These are phyloP conservation scores for Hippopotamyrus pictus DNA, from an alignment of 2,797 vertebrate genomes.

Conservation along the genomic window DNA sequence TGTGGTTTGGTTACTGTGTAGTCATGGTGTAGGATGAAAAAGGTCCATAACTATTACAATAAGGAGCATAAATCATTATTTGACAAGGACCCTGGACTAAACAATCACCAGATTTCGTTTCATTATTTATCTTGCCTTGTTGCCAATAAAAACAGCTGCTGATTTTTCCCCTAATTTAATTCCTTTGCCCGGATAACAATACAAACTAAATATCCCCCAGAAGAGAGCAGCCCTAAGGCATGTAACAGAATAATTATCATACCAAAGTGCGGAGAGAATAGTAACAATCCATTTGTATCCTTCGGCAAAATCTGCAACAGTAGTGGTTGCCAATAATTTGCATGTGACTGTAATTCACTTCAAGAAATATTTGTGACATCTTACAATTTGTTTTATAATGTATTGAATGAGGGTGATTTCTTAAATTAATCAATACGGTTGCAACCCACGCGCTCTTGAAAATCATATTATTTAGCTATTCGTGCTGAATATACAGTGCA, in stretches of 20 bases:
- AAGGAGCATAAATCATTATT: neutral
- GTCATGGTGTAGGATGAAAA: neutral
- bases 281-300: neutral
- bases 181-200: neutral
- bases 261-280: neutral
- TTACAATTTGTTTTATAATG: neutral
- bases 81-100: conserved; percentile 2
- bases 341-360: neutral
- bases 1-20: neutral
- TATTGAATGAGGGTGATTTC: neutral
- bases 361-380: neutral
- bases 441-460: neutral
- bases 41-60: neutral
- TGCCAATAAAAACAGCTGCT: conserved; percentile 3
- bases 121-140: neutral
- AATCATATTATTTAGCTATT: neutral
- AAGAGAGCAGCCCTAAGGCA: neutral
- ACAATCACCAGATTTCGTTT: neutral
- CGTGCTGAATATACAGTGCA: neutral
- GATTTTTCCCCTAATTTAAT: conserved; percentile 1
- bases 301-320: neutral
- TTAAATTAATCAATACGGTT: neutral
- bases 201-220: neutral
- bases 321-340: neutral
- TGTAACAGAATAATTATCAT: neutral